phyloP scores from a whole-genome alignment of 2,113 vertebrate genomes.

The Brachyhypopomus occidentalis region DNA sequence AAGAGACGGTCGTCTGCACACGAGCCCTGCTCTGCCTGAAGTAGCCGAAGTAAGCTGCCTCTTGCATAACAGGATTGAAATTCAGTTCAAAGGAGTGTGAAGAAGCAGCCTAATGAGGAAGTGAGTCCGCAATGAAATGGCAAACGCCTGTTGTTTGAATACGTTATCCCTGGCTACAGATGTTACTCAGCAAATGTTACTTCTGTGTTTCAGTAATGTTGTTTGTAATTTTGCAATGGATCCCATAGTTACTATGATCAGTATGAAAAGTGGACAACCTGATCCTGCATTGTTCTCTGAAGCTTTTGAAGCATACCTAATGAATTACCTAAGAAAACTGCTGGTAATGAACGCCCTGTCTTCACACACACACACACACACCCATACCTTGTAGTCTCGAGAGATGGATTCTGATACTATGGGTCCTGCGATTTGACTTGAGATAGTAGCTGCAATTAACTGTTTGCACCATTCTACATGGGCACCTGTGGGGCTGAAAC shows the following conservation, averaged over 20 bases:
- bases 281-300: background rate
- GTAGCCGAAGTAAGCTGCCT: background rate
- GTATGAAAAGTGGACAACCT: too few relatives aligned
- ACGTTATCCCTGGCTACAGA: background rate
- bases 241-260: background rate
- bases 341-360: background rate
- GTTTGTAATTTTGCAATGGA: background rate
- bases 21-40: background rate
- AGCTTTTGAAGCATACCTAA: background rate
- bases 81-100: constrained; percentile 21
- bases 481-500: constrained; percentile 86
- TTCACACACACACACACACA: constrained; percentile 53
- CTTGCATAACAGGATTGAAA: constrained; percentile 70
- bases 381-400: constrained; percentile 84
- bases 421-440: constrained; percentile 87
- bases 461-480: constrained; percentile 99
- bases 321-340: background rate
- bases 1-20: background rate
- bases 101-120: background rate
- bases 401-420: constrained; percentile 77
- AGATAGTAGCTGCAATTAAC: constrained; percentile 95
- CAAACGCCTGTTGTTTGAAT: background rate
- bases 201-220: background rate
- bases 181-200: background rate
- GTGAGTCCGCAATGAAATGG: too few relatives aligned